Base-by-base conservation (phyloP, 2,888 invertebrate genomes). In the Hyalella azteca region DNA sequence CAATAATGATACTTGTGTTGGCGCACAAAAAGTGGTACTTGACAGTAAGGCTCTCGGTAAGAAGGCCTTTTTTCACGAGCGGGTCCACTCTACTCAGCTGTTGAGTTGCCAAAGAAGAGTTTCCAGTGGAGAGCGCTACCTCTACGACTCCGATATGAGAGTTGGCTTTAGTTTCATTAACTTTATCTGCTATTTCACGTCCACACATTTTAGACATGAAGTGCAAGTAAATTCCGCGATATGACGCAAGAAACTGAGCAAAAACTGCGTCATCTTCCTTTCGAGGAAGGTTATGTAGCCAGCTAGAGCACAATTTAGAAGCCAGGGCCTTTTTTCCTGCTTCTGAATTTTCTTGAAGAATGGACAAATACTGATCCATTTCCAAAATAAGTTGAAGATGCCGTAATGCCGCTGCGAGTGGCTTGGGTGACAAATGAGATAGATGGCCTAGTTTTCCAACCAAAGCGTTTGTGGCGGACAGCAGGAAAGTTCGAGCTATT, bases 381-480 rank as follows among this genome's bases (percentile, higher is more conserved):
- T 84, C 84, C 39, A 79, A 54, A 13, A 84, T 26, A 3, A 82
- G 78, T 36, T 82, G 82, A 36, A 79, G 77, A 26, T 76, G 41
- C 29, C 79, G 73, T 50, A 84, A 59, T 3, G 79, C 76, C 13
- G 48, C 73, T 36, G 59, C 40, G 9, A 84, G 49, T 66, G 84
- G 81, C 32, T 81, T 84, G 11, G 84, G 60, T 15, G 81, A 81
- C n/a, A 82, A 66, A 11, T 79, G 41, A 15, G 84, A 79, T 15
- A 79, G 79, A 60, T 84, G 84, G 40, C 80, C 66, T 19, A 84
- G 59, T 41, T 79, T 78, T 11, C 36, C 78, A n/a, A 84, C 78
- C 32, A 54, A 49, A 48, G 50, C 76, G 7, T 73, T 48, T 4
- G 75, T 77, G 19, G 82, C 76, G 32, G 79, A 32, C 26, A 54